These are phyloP conservation scores for Butastur rufipennis DNA, from an alignment of 2,113 vertebrate species.

Conservation along the genomic window DNA sequence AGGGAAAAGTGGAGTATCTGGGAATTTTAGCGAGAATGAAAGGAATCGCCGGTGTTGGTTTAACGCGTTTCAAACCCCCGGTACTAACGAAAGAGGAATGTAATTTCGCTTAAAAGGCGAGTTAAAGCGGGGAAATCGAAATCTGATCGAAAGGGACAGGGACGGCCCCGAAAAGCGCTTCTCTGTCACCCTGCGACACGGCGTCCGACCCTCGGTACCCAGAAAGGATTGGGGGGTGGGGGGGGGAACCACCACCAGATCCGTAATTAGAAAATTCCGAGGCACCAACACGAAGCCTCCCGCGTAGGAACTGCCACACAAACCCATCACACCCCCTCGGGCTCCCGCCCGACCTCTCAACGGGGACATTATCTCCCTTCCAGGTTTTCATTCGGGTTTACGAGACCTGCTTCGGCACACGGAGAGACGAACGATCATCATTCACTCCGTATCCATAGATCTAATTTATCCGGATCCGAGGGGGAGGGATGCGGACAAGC, in stretches of 20 bases:
- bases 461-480: neutral
- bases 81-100: neutral
- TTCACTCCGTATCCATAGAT: neutral
- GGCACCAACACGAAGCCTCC: neutral
- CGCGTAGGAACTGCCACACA: neutral
- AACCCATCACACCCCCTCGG: neutral
- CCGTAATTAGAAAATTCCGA: neutral
- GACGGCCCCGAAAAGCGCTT: neutral
- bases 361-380: neutral
- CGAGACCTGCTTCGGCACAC: neutral
- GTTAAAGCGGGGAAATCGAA: slow-evolving; percentile 20
- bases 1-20: neutral
- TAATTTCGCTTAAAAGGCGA: neutral
- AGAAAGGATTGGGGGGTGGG: neutral
- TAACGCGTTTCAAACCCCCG: neutral
- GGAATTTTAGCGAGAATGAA: neutral
- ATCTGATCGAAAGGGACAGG: neutral
- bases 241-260: neutral
- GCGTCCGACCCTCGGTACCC: neutral
- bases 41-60: neutral
- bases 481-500: neutral
- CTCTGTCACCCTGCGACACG: neutral
- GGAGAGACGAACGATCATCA: fast-evolving
- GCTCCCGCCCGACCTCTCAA: neutral
- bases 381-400: neutral